Evolutionary conservation across 1,140 invertebrate genomes (phyloP), one percentile per base, ranked within the genome.

Genomic region (Papilio machaon): DNA sequence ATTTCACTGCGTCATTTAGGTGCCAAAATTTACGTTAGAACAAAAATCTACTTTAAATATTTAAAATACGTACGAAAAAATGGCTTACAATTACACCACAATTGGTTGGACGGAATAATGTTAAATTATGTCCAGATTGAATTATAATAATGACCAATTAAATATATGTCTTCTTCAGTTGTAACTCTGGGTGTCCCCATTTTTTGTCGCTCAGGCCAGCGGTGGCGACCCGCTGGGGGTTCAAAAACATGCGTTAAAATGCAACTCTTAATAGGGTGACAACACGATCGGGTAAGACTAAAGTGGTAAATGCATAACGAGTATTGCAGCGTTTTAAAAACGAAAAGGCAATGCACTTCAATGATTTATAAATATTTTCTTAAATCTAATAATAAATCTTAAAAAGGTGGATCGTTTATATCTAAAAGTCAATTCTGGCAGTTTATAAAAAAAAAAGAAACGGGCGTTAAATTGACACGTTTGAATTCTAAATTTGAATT

Each of bases 111-210:
- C 82, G 86, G 85, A 81, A 85, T 88, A 88, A 89, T 88, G 88
- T 89, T 89, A 85, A 81, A 84, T 87, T 88, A 89, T 87, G 88
- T 90, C 90, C 89, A 88, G 85, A 87, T 91, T 93, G 92, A 93
- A 89, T 91, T 92, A 93, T 92, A 91, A 93, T 92, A 91, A 92
- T 92, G 89, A 87, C 85, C 82, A 77, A 73, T 89, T 90, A 91
- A 93, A 93, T 90, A 88, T 90, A 93, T 93, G 91, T 93, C 91
- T 93, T 92, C 88, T 91, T 93, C 91, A 90, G 86, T 90, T 86
- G 88, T 86, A 87, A 83, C 88, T 81, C 87, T 92, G 90, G 90
- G 89, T 91, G 92, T 91, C 89, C 91, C 81, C 87, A 89, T 91
- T 91, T 90, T 90, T 92, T 88, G 87, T 89, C 87, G 85, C 84